A percentile compares a stretch with the other conserved stretches of the same genome.
These are phyloP conservation scores for Sarcophaga carnaria DNA, from an alignment of 2,888 invertebrate genomes.

Conservation along the genomic window DNA sequence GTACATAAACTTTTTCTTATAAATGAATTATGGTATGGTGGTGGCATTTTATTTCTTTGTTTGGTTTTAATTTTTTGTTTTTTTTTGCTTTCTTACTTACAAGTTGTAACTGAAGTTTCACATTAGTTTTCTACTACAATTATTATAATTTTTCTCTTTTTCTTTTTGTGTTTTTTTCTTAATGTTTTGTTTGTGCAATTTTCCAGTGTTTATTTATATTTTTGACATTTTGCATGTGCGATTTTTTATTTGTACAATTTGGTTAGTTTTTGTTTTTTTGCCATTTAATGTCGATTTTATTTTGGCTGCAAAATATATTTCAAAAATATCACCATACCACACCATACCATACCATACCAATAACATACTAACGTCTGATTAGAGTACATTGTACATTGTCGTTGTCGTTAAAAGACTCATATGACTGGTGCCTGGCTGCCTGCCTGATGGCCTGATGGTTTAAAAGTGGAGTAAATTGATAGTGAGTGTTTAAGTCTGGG, in stretches of 20 bases:
- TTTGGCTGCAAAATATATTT: conserved; percentile 44
- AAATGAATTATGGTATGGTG: not conserved
- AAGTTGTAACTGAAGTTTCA: not conserved
- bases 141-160: not conserved
- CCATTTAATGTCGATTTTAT: conserved; percentile 28
- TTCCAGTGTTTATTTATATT: conserved; percentile 66
- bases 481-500: conserved; percentile 19
- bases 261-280: not conserved
- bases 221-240: conserved; percentile 60
- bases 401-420: conserved; percentile 13
- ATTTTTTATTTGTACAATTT: not conserved
- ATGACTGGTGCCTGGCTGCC: not conserved
- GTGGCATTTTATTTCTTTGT: conserved; percentile 62
- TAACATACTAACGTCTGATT: conserved; percentile 10
- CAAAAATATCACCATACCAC: not conserved
- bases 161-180: conserved; percentile 57
- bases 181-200: conserved; percentile 37
- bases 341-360: too few relatives aligned
- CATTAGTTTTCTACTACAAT: not conserved
- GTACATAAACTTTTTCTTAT: too few relatives aligned
- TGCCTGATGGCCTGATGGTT: conserved; percentile 39
- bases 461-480: conserved; percentile 46
- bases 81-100: too few relatives aligned
- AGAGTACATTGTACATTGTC: not conserved
- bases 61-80: not conserved